Evolutionary conservation across 92 coral and sea anemone genomes (phyloP), one percentile per base, ranked within the genome.

Genomic region (Scolanthus callimorphus): DNA sequence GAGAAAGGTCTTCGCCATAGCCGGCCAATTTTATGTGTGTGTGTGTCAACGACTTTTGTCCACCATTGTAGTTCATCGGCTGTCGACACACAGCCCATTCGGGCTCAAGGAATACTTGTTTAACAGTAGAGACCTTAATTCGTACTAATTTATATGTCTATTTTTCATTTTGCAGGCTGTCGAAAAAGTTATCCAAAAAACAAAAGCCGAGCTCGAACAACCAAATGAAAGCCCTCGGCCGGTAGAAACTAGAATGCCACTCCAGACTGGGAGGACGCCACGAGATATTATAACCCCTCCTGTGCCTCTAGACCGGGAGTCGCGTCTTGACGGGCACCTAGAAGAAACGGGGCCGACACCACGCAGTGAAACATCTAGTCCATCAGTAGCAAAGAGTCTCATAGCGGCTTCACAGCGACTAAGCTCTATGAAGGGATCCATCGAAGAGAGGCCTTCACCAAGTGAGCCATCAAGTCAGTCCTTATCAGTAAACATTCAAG

Each of bases 161-260:
- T 46, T 19, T 20, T 4, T 46, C 17, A 11, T 46, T 39, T 67
- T 31, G 19, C 57, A 87, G 95, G 95, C 88, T 23, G 95, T 87
- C 19, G 95, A 87, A 44, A 69, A 79, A 73, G 90, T 87, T 46
- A 77, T 87, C 47, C 71, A 71, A 29, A 74, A 76, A 55, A 87
- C 90, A 1, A 87, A 83, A 55, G 82, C 80, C 28, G 91, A 84
- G 17, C 86, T 84, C 46, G 81, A 74, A 17, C 49, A 74, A 30
- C 80, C 80, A 13, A 23, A 29, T 3, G 67, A 62, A 21, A 45
- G 22, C 27, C 45, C 29, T 44, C 47, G 56, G 11, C 65, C 71
- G 17, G 51, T 4, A 46, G 52, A 46, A 46, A 9, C 23, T 9
- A 11, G 52, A 46, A 20, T 4, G 52, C 41, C 6, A 15, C 41